phyloP scores from a whole-genome alignment of 23 tunicate genomes.

The Clavelina lepadiformis region DNA sequence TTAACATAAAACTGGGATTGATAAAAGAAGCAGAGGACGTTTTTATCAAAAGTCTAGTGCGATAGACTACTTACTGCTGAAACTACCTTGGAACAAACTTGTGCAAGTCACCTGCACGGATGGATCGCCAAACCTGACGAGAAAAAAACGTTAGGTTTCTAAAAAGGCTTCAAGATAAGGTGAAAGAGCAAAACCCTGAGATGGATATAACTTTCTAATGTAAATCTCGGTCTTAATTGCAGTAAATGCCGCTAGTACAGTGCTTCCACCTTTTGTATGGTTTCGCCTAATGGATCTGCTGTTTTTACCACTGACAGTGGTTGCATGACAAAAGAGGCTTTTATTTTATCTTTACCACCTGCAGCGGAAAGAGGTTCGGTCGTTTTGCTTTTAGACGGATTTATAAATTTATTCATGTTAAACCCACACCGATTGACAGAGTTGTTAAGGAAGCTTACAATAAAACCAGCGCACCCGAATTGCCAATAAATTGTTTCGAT shows the following conservation, averaged over 20 bases:
- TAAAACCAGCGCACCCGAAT: background rate
- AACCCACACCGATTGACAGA: background rate
- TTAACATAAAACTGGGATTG: background rate
- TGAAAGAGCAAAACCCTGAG: no score
- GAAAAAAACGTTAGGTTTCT: no score
- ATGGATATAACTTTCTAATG: no score
- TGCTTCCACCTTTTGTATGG: background rate
- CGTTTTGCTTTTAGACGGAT: no score
- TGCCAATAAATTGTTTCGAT: background rate
- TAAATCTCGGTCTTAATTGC: background rate
- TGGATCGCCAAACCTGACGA: no score
- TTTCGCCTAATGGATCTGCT: background rate
- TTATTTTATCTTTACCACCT: background rate
- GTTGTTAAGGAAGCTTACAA: background rate
- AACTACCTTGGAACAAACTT: no score
- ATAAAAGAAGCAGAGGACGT: no score
- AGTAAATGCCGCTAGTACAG: background rate
- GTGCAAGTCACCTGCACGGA: no score
- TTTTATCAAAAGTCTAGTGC: no score
- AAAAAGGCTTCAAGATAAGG: no score
- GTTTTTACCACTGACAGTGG: background rate
- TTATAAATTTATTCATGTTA: background rate
- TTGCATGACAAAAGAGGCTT: conserved; percentile 5
- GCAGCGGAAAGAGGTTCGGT: no score
- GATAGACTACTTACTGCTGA: no score